Percentiles rank a stretch among this genome's conserved stretches.
Evolutionary conservation across 2,888 invertebrate genomes (phyloP).

Genomic region (Opisthograptis luteolata): DNA sequence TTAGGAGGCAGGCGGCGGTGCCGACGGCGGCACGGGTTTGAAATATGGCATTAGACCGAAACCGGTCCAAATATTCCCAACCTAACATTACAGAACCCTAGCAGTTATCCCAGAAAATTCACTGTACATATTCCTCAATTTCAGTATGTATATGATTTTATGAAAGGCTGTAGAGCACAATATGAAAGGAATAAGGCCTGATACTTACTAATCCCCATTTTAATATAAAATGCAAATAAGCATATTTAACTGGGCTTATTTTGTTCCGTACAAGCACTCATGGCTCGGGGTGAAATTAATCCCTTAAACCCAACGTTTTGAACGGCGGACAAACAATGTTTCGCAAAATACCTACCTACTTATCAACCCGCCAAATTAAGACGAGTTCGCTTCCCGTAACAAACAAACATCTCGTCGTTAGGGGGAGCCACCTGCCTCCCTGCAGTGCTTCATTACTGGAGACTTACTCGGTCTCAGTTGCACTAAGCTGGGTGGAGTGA

Average conservation of each 20-base stretch:
- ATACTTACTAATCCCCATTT: conserved; percentile 14
- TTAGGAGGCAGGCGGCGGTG: too few relatives aligned
- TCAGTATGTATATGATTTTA: neutral
- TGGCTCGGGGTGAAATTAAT: conserved; percentile 34
- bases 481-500: conserved; percentile 49
- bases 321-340: conserved; percentile 38
- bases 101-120: neutral
- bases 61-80: neutral
- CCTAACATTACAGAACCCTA: neutral
- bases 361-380: conserved; percentile 57
- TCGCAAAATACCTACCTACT: conserved; percentile 46
- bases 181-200: neutral
- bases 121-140: neutral
- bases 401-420: conserved; percentile 51
- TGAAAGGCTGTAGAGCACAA: neutral
- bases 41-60: too few relatives aligned
- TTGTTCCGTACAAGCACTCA: conserved; percentile 27
- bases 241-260: conserved; percentile 18
- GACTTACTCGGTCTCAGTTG: conserved; percentile 53
- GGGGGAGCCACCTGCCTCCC: conserved; percentile 42
- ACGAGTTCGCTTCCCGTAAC: conserved; percentile 53
- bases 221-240: conserved; percentile 23
- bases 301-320: conserved; percentile 37
- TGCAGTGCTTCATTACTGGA: conserved; percentile 53
- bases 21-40: too few relatives aligned